phyloP scores from a whole-genome alignment of 2,113 vertebrate genomes.

The Saguinus midas region DNA sequence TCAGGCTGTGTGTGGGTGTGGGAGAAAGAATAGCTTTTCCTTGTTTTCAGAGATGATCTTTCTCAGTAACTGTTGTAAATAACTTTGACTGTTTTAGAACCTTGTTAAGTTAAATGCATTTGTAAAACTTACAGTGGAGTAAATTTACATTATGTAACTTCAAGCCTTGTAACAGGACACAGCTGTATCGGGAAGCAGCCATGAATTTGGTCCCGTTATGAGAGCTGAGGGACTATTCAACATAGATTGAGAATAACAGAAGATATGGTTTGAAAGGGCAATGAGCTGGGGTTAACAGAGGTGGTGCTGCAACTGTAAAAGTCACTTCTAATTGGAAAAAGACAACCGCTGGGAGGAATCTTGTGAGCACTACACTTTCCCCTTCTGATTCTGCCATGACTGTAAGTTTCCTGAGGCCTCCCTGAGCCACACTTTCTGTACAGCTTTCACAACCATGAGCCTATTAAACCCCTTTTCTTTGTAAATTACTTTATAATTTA shows the following conservation, averaged over 20 bases:
- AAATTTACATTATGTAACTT: not conserved
- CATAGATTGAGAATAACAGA: not conserved
- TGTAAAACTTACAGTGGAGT: not conserved
- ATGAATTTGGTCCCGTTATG: not conserved
- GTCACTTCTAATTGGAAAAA: not conserved
- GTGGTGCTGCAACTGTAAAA: not conserved
- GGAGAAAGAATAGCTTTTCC: not conserved
- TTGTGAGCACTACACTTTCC: not conserved
- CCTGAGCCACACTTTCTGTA: too few species aligned
- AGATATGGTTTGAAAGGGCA: not conserved
- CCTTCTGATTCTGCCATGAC: too few species aligned
- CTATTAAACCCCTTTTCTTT: too few species aligned
- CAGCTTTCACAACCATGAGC: too few species aligned
- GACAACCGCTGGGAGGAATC: not conserved
- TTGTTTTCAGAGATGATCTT: not conserved
- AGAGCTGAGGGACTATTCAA: not conserved
- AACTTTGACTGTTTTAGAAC: slow-evolving; percentile 37
- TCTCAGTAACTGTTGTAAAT: not conserved
- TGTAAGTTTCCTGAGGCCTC: too few species aligned
- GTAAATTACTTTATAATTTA: not conserved
- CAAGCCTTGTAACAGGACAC: not conserved
- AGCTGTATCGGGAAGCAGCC: not conserved
- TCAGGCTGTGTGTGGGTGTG: rapidly evolving
- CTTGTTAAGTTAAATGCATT: slow-evolving; percentile 9
- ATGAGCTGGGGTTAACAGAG: not conserved